These are phyloP conservation scores for Paralichthys olivaceus DNA, from an alignment of 2,113 vertebrate species.

Conservation along the genomic window DNA sequence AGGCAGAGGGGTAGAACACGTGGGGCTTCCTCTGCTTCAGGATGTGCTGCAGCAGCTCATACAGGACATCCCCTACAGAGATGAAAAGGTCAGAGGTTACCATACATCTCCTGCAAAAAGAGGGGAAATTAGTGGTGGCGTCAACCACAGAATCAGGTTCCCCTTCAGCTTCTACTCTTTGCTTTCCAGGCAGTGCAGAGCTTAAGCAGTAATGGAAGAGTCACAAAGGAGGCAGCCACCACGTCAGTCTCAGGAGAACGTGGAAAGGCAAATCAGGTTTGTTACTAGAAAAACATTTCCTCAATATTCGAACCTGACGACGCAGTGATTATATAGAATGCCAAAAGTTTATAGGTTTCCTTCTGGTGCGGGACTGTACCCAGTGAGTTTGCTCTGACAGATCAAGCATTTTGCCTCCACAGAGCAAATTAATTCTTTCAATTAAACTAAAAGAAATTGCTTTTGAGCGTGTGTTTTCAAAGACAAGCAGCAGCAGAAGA, in stretches of 20 bases:
- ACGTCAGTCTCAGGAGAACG: neutral
- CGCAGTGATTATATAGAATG: neutral
- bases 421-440: neutral
- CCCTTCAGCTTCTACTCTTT: constrained; percentile 22
- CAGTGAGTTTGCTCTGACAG: neutral
- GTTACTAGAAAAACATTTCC: constrained; percentile 12
- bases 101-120: neutral
- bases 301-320: neutral
- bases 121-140: neutral
- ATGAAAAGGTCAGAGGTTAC: constrained; percentile 52
- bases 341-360: neutral
- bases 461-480: neutral
- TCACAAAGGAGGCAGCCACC: neutral
- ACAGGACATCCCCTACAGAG: constrained; percentile 93
- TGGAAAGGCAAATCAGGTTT: neutral
- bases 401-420: neutral
- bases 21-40: constrained; percentile 95
- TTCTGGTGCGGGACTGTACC: neutral
- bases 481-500: neutral
- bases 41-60: constrained; percentile 98
- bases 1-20: constrained; percentile 88
- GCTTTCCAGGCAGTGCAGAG: constrained; percentile 35
- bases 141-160: neutral
- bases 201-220: constrained; percentile 57
- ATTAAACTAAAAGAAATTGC: neutral